Percentiles rank a stretch among this genome's conserved stretches.
Evolutionary conservation across 2,888 invertebrate genomes (phyloP).

Genomic region (Gryllus longicercus): DNA sequence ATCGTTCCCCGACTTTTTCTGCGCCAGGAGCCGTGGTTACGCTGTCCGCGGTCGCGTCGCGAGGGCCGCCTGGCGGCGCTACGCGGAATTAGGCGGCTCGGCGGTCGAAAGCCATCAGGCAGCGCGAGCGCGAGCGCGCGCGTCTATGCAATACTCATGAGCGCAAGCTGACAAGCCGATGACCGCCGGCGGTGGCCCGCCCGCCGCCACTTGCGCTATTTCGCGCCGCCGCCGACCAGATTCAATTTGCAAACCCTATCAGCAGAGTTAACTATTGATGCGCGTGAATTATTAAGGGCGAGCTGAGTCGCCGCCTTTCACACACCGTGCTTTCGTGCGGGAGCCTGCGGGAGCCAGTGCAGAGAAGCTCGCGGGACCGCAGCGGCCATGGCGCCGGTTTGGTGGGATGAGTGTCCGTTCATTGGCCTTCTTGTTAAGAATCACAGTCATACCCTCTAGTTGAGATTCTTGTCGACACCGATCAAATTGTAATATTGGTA

Average conservation of each 20-base stretch:
- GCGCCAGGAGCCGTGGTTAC: no score
- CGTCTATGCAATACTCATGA: background rate
- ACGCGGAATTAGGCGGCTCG: background rate
- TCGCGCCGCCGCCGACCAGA: background rate
- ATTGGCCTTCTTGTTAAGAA: no score
- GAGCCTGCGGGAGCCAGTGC: background rate
- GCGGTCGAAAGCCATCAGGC: background rate
- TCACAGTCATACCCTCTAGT: no score
- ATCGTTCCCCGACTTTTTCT: no score
- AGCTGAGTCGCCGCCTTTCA: background rate
- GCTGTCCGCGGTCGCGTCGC: background rate
- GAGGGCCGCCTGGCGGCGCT: background rate
- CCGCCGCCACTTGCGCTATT: background rate
- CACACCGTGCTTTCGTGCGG: background rate
- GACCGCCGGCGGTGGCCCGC: background rate
- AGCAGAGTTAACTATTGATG: constrained; percentile 3
- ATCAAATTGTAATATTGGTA: no score
- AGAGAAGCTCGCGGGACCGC: background rate
- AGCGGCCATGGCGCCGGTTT: no score
- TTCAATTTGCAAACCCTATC: constrained; percentile 17
- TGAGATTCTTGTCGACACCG: no score
- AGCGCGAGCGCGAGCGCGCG: background rate
- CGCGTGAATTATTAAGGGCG: background rate
- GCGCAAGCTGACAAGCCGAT: background rate
- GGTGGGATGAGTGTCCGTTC: no score